Conservation (phyloP, 1,140 invertebrate species). For the Antheraea pernyi region DNA sequence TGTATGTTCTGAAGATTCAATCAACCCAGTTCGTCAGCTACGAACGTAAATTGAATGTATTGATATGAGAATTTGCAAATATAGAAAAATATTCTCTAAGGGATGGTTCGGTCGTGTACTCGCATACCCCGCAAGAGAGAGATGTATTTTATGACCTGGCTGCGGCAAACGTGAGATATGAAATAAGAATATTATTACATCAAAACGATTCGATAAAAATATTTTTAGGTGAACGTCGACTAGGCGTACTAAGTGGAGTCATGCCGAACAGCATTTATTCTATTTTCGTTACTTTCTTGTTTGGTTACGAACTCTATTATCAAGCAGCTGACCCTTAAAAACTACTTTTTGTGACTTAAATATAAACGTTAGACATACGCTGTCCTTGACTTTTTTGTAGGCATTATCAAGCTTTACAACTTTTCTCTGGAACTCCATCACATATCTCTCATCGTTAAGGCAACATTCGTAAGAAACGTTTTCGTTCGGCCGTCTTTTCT, state of each 20-base stretch:
- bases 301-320: no score
- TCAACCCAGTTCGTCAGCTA: not conserved
- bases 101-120: slow-evolving; percentile 19
- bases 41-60: not conserved
- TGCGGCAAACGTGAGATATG: slow-evolving; percentile 21
- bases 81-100: slow-evolving; percentile 26
- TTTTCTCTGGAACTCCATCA: no score
- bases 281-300: not conserved
- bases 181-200: slow-evolving; percentile 26
- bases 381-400: no score
- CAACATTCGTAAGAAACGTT: no score
- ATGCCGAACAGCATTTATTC: not conserved
- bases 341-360: no score
- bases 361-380: no score
- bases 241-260: not conserved
- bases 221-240: not conserved
- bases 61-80: slow-evolving; percentile 29
- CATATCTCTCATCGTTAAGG: no score
- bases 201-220: slow-evolving; percentile 10
- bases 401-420: no score
- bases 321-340: no score
- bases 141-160: slow-evolving; percentile 23
- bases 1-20: not conserved
- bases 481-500: no score
- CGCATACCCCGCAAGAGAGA: slow-evolving; percentile 12